Conservation (phyloP, 2,888 invertebrate genomes). For the Punctoribates punctum region DNA sequence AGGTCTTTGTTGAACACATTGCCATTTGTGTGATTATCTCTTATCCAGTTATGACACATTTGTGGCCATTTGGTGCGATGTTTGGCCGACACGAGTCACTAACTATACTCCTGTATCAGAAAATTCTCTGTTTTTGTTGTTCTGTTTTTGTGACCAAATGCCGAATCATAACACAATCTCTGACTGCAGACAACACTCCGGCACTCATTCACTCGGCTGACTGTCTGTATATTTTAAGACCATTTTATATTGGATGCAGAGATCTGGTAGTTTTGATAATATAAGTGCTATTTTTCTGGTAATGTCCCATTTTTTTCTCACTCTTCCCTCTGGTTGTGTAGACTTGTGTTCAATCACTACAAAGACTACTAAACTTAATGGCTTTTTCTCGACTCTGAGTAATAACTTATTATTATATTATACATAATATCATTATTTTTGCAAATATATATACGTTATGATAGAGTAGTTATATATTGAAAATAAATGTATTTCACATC, state of each 20-base stretch:
- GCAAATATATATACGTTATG: neutral
- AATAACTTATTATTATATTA: constrained; percentile 36
- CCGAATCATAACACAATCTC: constrained; percentile 26
- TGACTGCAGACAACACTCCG: neutral
- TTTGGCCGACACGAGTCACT: constrained; percentile 30
- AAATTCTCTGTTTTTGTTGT: neutral
- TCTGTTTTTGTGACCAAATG: neutral
- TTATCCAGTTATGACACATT: constrained; percentile 30
- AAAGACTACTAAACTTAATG: constrained; percentile 32
- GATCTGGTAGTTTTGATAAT: constrained; percentile 27
- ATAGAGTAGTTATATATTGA: constrained; percentile 9
- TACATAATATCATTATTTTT: constrained; percentile 25
- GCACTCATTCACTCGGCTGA: neutral
- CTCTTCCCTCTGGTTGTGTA: neutral
- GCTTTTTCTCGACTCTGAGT: constrained; percentile 29
- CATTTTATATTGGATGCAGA: constrained; percentile 11
- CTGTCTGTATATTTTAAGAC: constrained; percentile 32
- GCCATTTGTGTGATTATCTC: constrained; percentile 11
- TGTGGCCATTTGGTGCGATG: constrained; percentile 21
- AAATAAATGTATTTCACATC: neutral
- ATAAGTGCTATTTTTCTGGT: constrained; percentile 28
- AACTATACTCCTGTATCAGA: neutral
- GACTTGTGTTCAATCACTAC: constrained; percentile 15
- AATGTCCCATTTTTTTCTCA: neutral
- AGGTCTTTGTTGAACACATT: constrained; percentile 12